A percentile compares a stretch with the other conserved stretches of the same genome.
These are phyloP conservation scores for Andrena cerasifolii DNA, from an alignment of 1,140 invertebrate genomes.

Conservation along the genomic window DNA sequence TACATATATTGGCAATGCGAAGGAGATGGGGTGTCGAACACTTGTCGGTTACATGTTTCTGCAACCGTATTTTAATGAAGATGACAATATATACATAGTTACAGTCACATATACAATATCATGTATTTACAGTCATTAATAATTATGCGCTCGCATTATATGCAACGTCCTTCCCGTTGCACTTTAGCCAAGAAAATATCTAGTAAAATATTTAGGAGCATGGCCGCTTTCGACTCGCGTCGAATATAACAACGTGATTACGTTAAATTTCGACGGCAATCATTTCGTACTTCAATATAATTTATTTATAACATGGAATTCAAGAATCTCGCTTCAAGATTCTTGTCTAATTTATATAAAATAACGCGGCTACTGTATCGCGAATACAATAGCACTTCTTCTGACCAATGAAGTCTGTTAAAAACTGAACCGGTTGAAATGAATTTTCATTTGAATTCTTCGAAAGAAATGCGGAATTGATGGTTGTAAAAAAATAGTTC, in stretches of 20 bases:
- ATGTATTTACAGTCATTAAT: conserved; percentile 59
- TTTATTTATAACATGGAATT: not conserved
- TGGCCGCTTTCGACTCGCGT: conserved; percentile 1
- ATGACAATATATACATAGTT: conserved; percentile 71
- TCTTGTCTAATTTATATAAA: conserved; percentile 31
- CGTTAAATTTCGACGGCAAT: conserved; percentile 46
- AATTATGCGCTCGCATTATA: conserved; percentile 16
- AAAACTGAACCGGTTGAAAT: not conserved
- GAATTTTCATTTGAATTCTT: not conserved
- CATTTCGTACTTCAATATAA: conserved; percentile 4
- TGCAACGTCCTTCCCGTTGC: not conserved
- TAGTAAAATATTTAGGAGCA: conserved; percentile 37
- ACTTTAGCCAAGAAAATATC: conserved; percentile 34
- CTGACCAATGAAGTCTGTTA: too few relatives aligned
- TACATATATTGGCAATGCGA: not conserved
- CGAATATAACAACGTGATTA: conserved; percentile 30
- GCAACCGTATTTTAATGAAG: conserved; percentile 66
- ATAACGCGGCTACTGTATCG: conserved; percentile 22
- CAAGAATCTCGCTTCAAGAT: not conserved
- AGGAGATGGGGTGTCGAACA: not conserved
- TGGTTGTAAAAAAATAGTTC: conserved; percentile 20
- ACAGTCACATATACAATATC: conserved; percentile 70
- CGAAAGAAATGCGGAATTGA: not conserved
- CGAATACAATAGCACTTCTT: not conserved
- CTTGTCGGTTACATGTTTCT: conserved; percentile 8